These are phyloP conservation scores for Rhagophthalmus giganteus DNA, from an alignment of 2,888 invertebrate genomes.

Conservation along the genomic window DNA sequence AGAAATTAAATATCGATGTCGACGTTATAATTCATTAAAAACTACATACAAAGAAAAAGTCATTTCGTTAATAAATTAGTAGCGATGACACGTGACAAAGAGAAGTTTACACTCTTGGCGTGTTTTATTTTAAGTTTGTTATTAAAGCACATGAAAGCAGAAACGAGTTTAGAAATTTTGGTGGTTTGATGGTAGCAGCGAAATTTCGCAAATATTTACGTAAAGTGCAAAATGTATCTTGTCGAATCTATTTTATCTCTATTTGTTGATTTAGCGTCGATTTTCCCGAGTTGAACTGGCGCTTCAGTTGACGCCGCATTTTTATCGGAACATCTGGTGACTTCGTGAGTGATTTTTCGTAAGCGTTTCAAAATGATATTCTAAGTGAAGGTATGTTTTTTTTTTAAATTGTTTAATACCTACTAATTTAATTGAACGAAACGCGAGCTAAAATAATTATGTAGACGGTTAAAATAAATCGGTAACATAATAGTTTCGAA, in stretches of 20 bases:
- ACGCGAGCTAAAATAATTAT: no score
- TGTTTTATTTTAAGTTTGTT: background rate
- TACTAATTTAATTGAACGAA: no score
- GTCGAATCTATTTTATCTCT: background rate
- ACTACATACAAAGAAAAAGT: background rate
- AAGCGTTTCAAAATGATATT: background rate
- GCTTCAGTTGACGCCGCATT: background rate
- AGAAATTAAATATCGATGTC: no score
- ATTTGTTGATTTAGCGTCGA: background rate
- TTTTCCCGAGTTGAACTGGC: background rate
- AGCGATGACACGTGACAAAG: slow-evolving; percentile 6
- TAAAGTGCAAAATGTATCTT: background rate
- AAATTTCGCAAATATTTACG: background rate
- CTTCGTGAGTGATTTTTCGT: background rate
- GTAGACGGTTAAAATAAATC: no score
- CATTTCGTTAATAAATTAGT: slow-evolving; percentile 7
- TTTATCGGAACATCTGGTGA: background rate
- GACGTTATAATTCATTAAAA: no score
- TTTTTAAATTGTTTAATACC: no score
- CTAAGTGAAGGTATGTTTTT: background rate
- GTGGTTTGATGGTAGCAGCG: background rate
- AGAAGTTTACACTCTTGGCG: slow-evolving; percentile 8
- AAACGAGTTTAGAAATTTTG: background rate
- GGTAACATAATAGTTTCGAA: no score
- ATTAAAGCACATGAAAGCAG: slow-evolving; percentile 2